Base-by-base conservation (phyloP, 2,797 vertebrate genomes). In the Enteromius fasciolatus region DNA sequence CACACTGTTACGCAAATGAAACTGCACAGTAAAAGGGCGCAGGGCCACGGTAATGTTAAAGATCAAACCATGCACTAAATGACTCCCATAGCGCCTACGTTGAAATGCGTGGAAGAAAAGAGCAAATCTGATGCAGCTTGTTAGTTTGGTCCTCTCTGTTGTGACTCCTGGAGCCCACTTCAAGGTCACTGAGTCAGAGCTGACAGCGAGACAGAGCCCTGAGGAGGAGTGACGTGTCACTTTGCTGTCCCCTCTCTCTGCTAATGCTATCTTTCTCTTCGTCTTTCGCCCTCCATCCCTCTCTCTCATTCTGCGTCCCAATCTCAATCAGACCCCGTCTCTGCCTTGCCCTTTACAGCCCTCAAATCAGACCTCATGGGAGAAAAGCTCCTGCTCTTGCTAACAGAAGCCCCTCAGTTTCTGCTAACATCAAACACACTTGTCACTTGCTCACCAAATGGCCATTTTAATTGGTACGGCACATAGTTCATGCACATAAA, bases 241-340 rank as follows among this genome's bases (percentile, higher is more conserved):
- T 72, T 78, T 54, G 68, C 57, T 64, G 52, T 63, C 69, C 61
- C 15, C 48, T 61, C 61, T 57, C 66, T 64, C 84, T 23, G 23
- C 69, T 82, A 69, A 52, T 44, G 39, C 67, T 75, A 46, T 72
- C 75, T 63, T n/a, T 79, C 64, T 84, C 78, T 68, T 61, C 39
- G 83, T 89, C 90, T 77, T 88, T 91, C 92, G 89, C 88, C 89
- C 93, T 91, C 93, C 90, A 90, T 89, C 88, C 86, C 90, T 89
- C 85, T 46, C n/a, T 70, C 74, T 61, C 57, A 63, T 70, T 81
- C 69, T 28, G 48, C 3, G 7, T 63, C 80, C 63, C 48, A 57
- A 39, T 81, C 46, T 46, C 69, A 75, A 74, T 81, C 78, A 80
- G 28, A 76, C 64, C 36, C 73, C 5, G 85, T 88, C 90, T 82